Base-by-base conservation (phyloP, 2,797 vertebrate species). In the Huso huso region DNA sequence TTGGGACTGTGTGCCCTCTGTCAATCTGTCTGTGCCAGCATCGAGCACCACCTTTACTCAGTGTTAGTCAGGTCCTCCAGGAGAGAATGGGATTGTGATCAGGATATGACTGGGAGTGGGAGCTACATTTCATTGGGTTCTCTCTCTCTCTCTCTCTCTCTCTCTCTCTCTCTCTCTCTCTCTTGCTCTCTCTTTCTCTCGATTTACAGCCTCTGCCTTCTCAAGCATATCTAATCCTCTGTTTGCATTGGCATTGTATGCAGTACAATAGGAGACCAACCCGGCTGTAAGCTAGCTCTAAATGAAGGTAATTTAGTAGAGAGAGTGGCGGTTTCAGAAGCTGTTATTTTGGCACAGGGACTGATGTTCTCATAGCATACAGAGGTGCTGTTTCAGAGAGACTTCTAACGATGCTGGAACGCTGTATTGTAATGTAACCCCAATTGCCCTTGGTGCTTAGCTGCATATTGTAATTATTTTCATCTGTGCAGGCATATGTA, bases 191-290 rank as follows among this genome's bases (percentile, higher is more conserved):
- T 48, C 55, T 65, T 12, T 60, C 5, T 12, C 62, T 6, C 48
- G 9, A 13, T 18, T 15, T 48, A 10, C 7, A 10, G 6, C 37
- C 8, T 37, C 15, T 12, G 15, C 63, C 68, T 68, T 68, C 71
- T 64, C 71, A 69, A 66, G 68, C 68, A 51, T 13, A 49, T 52
- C 64, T 76, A 72, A 73, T 72, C 61, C 72, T 49, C 7, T 68
- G 68, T 74, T 75, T 69, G 71, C 65, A 13, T 70, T 58, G 18
- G 52, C 70, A 70, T 74, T 79, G 76, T 76, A 57, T 37, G 12
- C 23, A 65, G 64, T n/a, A 72, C 72, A 72, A 73, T 74, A 64
- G 66, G 58, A 49, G 51, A 10, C 49, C 70, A 66, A 64, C 51
- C 62, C 11, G 52, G 61, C 70, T 74, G 59, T 61, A 66, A 69